Evolutionary conservation across 2,888 invertebrate genomes (phyloP).

Genomic region (Rhyacophila evoluta): DNA sequence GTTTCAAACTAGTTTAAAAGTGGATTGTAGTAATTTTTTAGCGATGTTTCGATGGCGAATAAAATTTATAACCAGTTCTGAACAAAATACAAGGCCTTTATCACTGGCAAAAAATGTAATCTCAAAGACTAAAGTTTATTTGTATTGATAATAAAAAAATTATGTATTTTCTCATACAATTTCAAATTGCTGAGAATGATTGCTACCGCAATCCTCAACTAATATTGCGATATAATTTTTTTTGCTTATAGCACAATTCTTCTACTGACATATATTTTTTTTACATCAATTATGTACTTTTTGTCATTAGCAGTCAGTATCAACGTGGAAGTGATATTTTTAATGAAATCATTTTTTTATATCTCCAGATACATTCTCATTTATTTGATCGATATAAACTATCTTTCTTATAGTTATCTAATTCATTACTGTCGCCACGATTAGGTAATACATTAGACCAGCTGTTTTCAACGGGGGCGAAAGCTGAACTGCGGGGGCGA

Average conservation of each 20-base stretch:
- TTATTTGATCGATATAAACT: too few relatives aligned
- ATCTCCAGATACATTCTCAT: too few relatives aligned
- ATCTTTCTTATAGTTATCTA: too few relatives aligned
- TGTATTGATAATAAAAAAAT: not conserved
- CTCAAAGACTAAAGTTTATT: not conserved
- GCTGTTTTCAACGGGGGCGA: too few relatives aligned
- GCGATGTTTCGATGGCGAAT: not conserved
- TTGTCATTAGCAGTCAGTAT: too few relatives aligned
- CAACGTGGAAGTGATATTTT: too few relatives aligned
- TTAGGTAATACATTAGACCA: too few relatives aligned
- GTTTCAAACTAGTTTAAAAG: too few relatives aligned
- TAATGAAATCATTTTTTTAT: too few relatives aligned
- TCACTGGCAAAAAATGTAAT: not conserved
- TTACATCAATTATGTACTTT: not conserved
- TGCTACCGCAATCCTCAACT: not conserved
- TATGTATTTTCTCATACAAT: not conserved
- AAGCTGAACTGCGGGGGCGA: too few relatives aligned
- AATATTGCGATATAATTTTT: not conserved
- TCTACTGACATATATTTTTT: conserved; percentile 21
- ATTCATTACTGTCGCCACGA: too few relatives aligned
- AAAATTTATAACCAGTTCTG: not conserved
- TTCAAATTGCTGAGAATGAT: not conserved
- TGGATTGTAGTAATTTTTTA: not conserved
- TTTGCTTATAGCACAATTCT: not conserved
- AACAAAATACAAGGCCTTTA: not conserved